Conservation (phyloP, 2,113 vertebrate species). For the Verasper variegatus region DNA sequence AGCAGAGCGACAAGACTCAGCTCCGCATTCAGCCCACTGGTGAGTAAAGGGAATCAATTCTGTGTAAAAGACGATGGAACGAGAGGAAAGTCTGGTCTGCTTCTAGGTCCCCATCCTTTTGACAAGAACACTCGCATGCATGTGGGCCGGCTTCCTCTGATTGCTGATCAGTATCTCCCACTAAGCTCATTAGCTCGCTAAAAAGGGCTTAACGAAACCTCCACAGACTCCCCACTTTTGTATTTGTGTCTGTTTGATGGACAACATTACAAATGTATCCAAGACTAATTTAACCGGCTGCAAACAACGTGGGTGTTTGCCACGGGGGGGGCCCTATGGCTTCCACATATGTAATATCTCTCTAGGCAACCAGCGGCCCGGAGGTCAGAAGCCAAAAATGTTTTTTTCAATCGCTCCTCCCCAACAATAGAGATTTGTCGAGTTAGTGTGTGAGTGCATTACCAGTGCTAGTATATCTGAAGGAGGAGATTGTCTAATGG, state of each 20-base stretch:
- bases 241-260: conserved; percentile 65
- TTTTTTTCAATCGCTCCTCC: conserved; percentile 10
- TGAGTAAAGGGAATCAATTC: conserved; percentile 62
- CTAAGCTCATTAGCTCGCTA: conserved; percentile 77
- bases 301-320: conserved; percentile 37
- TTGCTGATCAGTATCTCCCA: conserved; percentile 71
- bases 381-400: conserved; percentile 45
- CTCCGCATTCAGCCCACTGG: conserved; percentile 94
- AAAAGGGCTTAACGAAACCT: conserved; percentile 75
- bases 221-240: conserved; percentile 65
- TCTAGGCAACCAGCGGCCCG: conserved; percentile 40
- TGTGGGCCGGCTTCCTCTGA: conserved; percentile 61
- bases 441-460: conserved; percentile 15
- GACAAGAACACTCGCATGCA: conserved; percentile 49
- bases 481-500: conserved; percentile 42
- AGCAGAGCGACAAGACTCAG: conserved; percentile 90
- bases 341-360: conserved; percentile 37
- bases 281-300: conserved; percentile 49
- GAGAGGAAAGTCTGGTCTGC: conserved; percentile 26
- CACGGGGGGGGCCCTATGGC: conserved; percentile 24
- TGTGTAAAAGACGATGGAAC: conserved; percentile 5
- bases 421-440: conserved; percentile 19
- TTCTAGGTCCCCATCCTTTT: conserved; percentile 40
- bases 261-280: conserved; percentile 64
- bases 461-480: conserved; percentile 12